These are phyloP conservation scores for Spodoptera litura DNA, from an alignment of 1,140 invertebrate genomes.

Conservation along the genomic window DNA sequence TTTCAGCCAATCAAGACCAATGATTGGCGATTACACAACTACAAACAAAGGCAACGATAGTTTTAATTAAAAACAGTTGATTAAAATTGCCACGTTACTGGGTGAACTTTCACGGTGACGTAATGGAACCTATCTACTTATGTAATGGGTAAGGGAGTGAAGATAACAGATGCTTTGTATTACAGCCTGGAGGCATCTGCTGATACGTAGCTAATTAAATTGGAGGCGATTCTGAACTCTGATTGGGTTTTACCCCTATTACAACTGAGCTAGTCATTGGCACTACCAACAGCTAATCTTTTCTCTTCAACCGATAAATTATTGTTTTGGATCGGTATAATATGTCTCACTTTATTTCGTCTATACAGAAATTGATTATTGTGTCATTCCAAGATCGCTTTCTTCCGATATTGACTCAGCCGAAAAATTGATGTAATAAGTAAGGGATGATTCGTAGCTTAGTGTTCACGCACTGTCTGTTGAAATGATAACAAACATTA, in stretches of 20 bases:
- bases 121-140: slow-evolving; percentile 4
- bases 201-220: slow-evolving; percentile 20
- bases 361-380: too few relatives aligned
- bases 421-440: neutral
- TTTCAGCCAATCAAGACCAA: slow-evolving; percentile 2
- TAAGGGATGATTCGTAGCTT: neutral
- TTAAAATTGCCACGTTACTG: slow-evolving; percentile 34
- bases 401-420: neutral
- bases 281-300: too few relatives aligned
- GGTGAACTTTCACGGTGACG: slow-evolving; percentile 32
- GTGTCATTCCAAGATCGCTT: neutral
- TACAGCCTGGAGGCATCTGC: neutral
- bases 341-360: too few relatives aligned
- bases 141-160: slow-evolving; percentile 22
- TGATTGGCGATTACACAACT: slow-evolving; percentile 16
- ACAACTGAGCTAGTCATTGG: too few relatives aligned
- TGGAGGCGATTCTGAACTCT: neutral
- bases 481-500: too few relatives aligned
- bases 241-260: slow-evolving; percentile 2
- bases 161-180: slow-evolving; percentile 3
- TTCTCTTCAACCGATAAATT: too few relatives aligned
- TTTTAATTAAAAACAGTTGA: slow-evolving; percentile 45
- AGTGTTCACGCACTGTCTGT: too few relatives aligned
- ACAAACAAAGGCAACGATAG: slow-evolving; percentile 27
- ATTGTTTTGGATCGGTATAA: too few relatives aligned